Evolutionary conservation across 2,797 vertebrate species (phyloP), one percentile per base, ranked within the genome.

Genomic region (Myoxocephalus aenaeus): DNA sequence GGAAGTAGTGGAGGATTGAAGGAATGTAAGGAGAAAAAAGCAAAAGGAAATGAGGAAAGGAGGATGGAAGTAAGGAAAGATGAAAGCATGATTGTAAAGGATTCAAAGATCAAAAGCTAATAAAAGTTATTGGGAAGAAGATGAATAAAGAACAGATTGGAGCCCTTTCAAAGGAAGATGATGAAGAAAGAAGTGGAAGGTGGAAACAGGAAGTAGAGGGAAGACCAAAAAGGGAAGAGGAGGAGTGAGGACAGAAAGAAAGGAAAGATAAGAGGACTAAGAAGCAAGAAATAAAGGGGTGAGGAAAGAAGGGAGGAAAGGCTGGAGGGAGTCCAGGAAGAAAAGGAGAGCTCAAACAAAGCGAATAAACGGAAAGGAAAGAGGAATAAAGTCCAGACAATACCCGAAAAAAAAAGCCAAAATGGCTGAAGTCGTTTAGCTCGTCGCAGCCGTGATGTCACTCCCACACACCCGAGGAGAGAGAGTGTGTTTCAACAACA

Each of bases 351-450:
- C 5, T 14, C 12, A 34, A 48, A 48, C 11, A 22, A 72, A 68
- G 34, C 2, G 1, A 62, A 58, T 25, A 12, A 74, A 72, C 10
- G 48, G 82, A 83, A 77, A 50, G 12, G 4, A 65, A 70, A 75
- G 6, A 9, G 11, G 42, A 71, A 68, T 51, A 36, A 82, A 77
- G 44, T 80, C 58, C 40, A 57, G 15, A 1, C 5, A 3, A 32
- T 12, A 56, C 50, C 7, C 1, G 0, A 56, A 70, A 85, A 63
- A 29, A 0, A 59, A 53, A 25, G 0, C 50, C 77, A 82, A 85
- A 83, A 91, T 85, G 86, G 82, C 74, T 79, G 83, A 87, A 73
- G 36, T 85, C 32, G 25, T 59, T 76, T 57, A 67, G 81, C 71
- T 77, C 17, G 72, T 22, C 4, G 11, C n/a, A 73, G 71, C 70